Evolutionary conservation across 1,140 invertebrate genomes (phyloP), one percentile per base, ranked within the genome.

Genomic region (Apis laboriosa): DNA sequence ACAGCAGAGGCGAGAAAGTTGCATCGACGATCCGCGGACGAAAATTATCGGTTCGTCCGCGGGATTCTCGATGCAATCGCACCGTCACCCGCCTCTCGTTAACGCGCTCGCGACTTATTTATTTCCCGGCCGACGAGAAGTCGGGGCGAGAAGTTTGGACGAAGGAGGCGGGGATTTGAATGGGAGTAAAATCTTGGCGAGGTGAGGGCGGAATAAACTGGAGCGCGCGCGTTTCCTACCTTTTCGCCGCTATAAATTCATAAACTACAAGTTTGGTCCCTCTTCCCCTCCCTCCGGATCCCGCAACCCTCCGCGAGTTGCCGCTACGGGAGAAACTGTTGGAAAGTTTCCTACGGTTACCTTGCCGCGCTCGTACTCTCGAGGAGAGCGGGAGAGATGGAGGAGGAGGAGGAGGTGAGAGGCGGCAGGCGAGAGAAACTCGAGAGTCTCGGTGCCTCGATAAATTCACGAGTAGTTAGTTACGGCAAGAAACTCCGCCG

Each of bases 171-270:
- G 85, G 88, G 92, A 92, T 92, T 92, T 90, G 87, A 89, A 90
- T 90, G 88, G 85, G 85, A 74, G 77, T 89, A 92, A 93, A 92
- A 89, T 92, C 90, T 91, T 84, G 86, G 82, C 34, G 34, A 89
- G 90, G 89, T 87, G 89, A 91, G 90, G 34, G 89, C 86, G 90
- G 87, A 92, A 93, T 92, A 92, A 93, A 92, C 90, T 89, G 80
- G 87, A 82, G 86, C 87, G 89, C 82, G 90, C 88, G 90, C 91
- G 91, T 91, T 91, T 91, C 84, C 85, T 86, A 86, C 87, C 91
- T 91, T 90, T 91, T 88, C 89, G 89, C 90, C 88, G 91, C 92
- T 93, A 94, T 93, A 94, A 94, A 94, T 94, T 94, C 93, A 93
- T 93, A 93, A 94, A 91, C 91, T 92, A 92, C 91, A 90, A 93